Conservation (phyloP, 2,888 invertebrate genomes). For the Dermolepida albohirtum region DNA sequence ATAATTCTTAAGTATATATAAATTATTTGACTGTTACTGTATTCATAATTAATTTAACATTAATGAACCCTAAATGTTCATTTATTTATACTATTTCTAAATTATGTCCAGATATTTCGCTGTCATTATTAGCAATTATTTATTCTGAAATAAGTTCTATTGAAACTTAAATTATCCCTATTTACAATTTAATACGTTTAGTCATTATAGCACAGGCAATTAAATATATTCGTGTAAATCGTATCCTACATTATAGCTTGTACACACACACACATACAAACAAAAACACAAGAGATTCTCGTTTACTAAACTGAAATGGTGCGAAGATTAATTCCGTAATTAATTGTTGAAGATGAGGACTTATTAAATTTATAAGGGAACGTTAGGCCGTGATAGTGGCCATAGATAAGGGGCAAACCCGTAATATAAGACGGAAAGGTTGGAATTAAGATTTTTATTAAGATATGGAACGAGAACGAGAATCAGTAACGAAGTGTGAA, state of each 20-base stretch:
- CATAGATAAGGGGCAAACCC: constrained; percentile 23
- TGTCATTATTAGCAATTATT: too few relatives aligned
- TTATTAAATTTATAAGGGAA: constrained; percentile 42
- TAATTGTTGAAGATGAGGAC: constrained; percentile 38
- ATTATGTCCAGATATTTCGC: too few relatives aligned
- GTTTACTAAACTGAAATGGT: constrained; percentile 3
- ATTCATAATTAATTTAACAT: too few relatives aligned
- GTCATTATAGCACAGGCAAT: constrained; percentile 33
- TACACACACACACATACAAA: neutral
- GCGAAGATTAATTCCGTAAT: constrained; percentile 41
- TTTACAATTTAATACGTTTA: constrained; percentile 35
- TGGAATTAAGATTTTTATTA: constrained; percentile 43
- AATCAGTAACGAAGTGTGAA: constrained; percentile 43
- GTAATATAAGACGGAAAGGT: constrained; percentile 30
- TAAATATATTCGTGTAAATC: constrained; percentile 21
- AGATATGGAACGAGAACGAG: constrained; percentile 36
- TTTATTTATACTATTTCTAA: too few relatives aligned
- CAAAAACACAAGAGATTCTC: constrained; percentile 19
- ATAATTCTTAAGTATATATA: too few relatives aligned
- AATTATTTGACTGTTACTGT: too few relatives aligned
- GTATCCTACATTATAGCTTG: constrained; percentile 1
- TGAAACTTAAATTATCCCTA: constrained; percentile 22
- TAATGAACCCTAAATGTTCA: too few relatives aligned
- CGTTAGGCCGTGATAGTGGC: constrained; percentile 31
- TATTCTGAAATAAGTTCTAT: neutral